phyloP scores from a whole-genome alignment of 2,113 vertebrate genomes.

The Aepyceros melampus region DNA sequence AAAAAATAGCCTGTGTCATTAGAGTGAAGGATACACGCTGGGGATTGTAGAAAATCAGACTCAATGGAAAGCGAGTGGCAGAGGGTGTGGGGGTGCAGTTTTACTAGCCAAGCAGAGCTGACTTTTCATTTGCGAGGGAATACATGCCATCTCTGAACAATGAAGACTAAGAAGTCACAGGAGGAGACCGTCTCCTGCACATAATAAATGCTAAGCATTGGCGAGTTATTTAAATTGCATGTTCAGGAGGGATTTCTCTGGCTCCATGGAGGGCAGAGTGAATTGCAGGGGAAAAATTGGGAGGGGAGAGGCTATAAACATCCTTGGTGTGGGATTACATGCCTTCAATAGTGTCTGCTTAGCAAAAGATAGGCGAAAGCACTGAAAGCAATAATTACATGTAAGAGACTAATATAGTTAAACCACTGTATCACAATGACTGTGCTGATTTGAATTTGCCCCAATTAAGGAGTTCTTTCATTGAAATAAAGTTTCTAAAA shows the following conservation, averaged over 20 bases:
- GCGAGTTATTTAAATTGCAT: neutral
- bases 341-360: constrained; percentile 46
- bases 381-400: constrained; percentile 69
- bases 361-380: constrained; percentile 40
- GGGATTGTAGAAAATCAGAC: neutral
- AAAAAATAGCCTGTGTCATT: neutral
- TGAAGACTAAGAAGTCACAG: neutral
- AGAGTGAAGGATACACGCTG: neutral
- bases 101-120: neutral
- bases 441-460: constrained; percentile 67
- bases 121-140: neutral
- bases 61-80: neutral
- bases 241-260: neutral
- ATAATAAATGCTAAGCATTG: neutral
- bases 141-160: neutral
- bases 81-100: neutral
- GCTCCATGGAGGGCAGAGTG: neutral
- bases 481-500: constrained; percentile 72
- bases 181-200: neutral
- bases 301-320: constrained; percentile 1
- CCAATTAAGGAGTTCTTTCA: constrained; percentile 66
- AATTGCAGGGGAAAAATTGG: neutral
- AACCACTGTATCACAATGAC: constrained; percentile 56
- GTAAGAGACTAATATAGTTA: constrained; percentile 58
- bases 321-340: constrained; percentile 13